Conservation (phyloP, 2,113 vertebrate species). For the Neolamprologus fasciatus region DNA sequence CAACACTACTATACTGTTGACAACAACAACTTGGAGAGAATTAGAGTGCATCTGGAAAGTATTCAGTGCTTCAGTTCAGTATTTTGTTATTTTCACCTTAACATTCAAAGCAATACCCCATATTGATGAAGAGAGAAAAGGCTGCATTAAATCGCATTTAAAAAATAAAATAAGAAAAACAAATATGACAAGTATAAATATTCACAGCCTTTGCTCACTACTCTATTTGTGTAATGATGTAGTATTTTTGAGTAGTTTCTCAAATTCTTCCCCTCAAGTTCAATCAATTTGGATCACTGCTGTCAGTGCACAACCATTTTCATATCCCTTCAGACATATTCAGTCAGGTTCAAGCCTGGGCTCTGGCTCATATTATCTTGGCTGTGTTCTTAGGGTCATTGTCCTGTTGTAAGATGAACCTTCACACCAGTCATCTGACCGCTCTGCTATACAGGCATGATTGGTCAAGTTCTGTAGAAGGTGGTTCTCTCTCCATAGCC, state of each 20-base stretch:
- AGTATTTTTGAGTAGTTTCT: rapidly evolving
- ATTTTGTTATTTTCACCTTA: not conserved
- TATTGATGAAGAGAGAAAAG: not conserved
- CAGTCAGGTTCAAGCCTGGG: not conserved
- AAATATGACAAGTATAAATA: rapidly evolving
- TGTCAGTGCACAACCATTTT: too few relatives aligned
- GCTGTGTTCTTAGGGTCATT: not conserved
- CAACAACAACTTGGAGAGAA: not conserved
- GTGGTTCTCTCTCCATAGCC: not conserved
- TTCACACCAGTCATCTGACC: too few relatives aligned
- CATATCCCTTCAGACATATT: too few relatives aligned
- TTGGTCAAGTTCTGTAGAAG: not conserved
- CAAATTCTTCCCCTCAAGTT: rapidly evolving
- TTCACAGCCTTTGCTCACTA: not conserved
- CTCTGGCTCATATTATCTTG: not conserved
- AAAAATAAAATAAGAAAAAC: rapidly evolving
- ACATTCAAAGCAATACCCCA: rapidly evolving
- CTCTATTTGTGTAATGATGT: rapidly evolving
- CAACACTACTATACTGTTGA: not conserved
- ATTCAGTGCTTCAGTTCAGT: not conserved
- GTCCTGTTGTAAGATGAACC: not conserved
- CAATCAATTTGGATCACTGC: rapidly evolving
- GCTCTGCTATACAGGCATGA: too few relatives aligned
- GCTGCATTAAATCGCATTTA: rapidly evolving
- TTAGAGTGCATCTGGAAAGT: not conserved